Percentiles rank a stretch among this genome's conserved stretches.
Evolutionary conservation across 2,113 vertebrate genomes (phyloP).

Genomic region (Neodontobutis hainanensis): DNA sequence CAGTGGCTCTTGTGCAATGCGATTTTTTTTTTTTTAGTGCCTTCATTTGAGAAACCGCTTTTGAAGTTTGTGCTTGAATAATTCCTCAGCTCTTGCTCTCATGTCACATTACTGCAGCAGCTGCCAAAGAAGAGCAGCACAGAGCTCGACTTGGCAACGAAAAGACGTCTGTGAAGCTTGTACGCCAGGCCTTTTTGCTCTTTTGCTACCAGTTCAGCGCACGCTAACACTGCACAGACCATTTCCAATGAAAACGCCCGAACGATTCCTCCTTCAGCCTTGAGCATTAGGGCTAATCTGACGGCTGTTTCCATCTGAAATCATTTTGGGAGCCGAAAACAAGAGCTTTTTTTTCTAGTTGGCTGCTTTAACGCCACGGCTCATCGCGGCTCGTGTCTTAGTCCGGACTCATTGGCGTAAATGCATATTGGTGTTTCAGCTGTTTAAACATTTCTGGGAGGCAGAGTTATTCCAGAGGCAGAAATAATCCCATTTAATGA

Average conservation of each 20-base stretch:
- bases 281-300: not conserved
- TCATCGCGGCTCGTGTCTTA: not conserved
- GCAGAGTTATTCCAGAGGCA: slow-evolving; percentile 2
- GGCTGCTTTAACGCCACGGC: not conserved
- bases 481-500: slow-evolving; percentile 12
- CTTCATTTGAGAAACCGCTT: not conserved
- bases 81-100: not conserved
- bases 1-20: not conserved
- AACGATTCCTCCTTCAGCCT: too few relatives aligned
- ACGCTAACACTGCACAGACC: not conserved
- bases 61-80: slow-evolving; percentile 5
- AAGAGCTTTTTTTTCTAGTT: not conserved
- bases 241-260: too few relatives aligned
- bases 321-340: not conserved
- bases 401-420: not conserved
- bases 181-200: not conserved
- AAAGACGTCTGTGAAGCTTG: not conserved
- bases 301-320: not conserved
- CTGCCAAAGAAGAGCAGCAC: not conserved
- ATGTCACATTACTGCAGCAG: not conserved
- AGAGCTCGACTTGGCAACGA: not conserved
- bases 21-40: not conserved
- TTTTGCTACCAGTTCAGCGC: not conserved
- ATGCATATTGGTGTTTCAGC: not conserved
- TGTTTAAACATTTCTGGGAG: slow-evolving; percentile 9